Evolutionary conservation across 1,140 invertebrate genomes (phyloP).

Genomic region (Planococcus citri): DNA sequence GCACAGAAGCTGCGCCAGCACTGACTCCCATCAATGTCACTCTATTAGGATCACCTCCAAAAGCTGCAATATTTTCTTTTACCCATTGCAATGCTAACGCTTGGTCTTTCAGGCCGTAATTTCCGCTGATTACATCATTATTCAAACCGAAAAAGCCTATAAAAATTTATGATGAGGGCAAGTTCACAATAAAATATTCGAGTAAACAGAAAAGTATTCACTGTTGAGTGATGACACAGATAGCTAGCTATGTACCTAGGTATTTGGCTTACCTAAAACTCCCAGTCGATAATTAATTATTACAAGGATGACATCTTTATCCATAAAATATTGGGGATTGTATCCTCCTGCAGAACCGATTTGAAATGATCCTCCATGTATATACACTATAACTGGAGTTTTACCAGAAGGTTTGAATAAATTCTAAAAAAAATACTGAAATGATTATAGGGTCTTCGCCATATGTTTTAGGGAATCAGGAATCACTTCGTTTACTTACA

Average conservation of each 20-base stretch:
- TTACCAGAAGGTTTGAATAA: neutral
- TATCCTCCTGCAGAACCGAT: conserved; percentile 29
- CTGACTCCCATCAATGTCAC: conserved; percentile 27
- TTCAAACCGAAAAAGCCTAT: conserved; percentile 27
- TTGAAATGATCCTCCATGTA: conserved; percentile 41
- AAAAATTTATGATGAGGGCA: neutral
- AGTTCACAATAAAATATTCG: too few relatives aligned
- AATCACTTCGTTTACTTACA: conserved; percentile 31
- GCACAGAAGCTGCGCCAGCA: conserved; percentile 23
- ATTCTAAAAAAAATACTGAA: too few relatives aligned
- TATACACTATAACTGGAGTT: conserved; percentile 39
- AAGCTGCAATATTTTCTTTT: conserved; percentile 25
- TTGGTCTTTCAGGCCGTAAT: conserved; percentile 27
- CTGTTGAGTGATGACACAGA: too few relatives aligned
- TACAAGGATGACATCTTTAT: conserved; percentile 37
- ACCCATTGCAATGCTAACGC: conserved; percentile 27
- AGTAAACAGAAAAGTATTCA: too few relatives aligned
- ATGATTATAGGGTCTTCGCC: too few relatives aligned
- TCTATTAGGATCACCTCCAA: conserved; percentile 25
- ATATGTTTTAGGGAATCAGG: too few relatives aligned
- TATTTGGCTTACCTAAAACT: conserved; percentile 26
- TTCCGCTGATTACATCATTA: conserved; percentile 23
- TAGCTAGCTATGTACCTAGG: neutral
- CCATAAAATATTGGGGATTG: conserved; percentile 33
- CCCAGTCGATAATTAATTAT: conserved; percentile 39